Percentiles rank a stretch among this genome's conserved stretches.
phyloP scores from a whole-genome alignment of 2,113 vertebrate species.

The Verasper variegatus region DNA sequence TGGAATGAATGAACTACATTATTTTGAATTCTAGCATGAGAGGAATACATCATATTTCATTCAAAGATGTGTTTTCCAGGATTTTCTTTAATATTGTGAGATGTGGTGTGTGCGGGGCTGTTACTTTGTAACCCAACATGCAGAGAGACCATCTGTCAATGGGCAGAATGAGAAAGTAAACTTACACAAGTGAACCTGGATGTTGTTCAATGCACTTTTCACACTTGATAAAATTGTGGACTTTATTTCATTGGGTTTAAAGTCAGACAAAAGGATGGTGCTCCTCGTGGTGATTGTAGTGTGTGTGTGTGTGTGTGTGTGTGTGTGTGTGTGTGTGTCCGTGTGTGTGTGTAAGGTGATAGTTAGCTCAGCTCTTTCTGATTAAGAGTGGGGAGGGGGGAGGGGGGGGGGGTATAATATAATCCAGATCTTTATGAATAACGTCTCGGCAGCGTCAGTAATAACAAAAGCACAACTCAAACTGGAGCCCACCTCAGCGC shows the following conservation, averaged over 20 bases:
- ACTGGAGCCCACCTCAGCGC: constrained; percentile 53
- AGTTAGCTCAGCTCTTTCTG: constrained; percentile 32
- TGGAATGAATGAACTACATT: not conserved
- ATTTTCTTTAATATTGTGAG: no score
- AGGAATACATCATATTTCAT: no score
- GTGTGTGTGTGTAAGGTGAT: not conserved
- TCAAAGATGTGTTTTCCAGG: no score
- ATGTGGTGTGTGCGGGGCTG: no score
- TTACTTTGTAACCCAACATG: no score
- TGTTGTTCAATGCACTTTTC: no score
- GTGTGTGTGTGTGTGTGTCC: not conserved
- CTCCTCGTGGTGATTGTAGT: not conserved
- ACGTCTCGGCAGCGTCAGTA: constrained; percentile 65
- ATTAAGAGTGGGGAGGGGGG: constrained; percentile 7
- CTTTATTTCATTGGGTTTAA: not conserved
- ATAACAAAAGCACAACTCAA: constrained; percentile 83
- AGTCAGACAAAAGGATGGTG: not conserved
- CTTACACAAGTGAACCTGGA: no score
- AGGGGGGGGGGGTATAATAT: constrained; percentile 1
- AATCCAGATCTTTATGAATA: constrained; percentile 66
- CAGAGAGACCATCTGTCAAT: no score
- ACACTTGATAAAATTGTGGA: no score
- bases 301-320: not conserved
- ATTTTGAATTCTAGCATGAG: not conserved
- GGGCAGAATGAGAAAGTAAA: no score